Evolutionary conservation across 2,888 invertebrate genomes (phyloP).

Genomic region (Macroteleia sp.): DNA sequence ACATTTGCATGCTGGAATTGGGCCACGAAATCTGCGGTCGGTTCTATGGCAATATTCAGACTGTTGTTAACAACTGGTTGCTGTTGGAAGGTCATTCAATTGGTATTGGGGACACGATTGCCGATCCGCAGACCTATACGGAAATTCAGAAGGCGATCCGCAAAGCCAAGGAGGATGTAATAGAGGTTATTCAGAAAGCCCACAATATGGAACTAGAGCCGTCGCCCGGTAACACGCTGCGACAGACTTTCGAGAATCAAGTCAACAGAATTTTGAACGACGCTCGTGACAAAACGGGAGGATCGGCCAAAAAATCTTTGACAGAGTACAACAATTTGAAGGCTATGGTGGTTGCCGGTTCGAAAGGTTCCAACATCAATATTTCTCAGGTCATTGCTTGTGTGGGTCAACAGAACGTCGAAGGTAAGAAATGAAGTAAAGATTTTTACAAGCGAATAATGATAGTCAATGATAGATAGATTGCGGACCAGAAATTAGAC

Average conservation of each 20-base stretch:
- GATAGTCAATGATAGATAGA: no score
- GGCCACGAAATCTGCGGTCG: slow-evolving; percentile 97
- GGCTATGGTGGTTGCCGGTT: slow-evolving; percentile 99
- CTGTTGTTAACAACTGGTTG: slow-evolving; percentile 99
- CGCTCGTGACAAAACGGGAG: slow-evolving; percentile 99
- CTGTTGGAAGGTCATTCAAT: slow-evolving; percentile 97
- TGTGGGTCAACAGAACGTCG: slow-evolving; percentile 99
- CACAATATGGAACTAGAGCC: slow-evolving; percentile 99
- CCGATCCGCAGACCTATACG: slow-evolving; percentile 98
- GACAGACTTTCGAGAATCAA: slow-evolving; percentile 99
- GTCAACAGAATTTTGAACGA: slow-evolving; percentile 99
- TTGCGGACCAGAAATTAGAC: no score
- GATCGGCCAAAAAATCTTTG: slow-evolving; percentile 98
- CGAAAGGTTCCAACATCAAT: slow-evolving; percentile 99
- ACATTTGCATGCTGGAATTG: slow-evolving; percentile 98
- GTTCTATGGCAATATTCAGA: slow-evolving; percentile 99
- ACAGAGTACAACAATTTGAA: slow-evolving; percentile 99
- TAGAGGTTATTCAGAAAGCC: slow-evolving; percentile 99
- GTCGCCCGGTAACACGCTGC: slow-evolving; percentile 98
- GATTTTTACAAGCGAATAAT: no score
- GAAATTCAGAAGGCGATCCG: slow-evolving; percentile 99
- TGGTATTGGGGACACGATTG: slow-evolving; percentile 99
- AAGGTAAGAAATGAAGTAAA: slow-evolving; percentile 99
- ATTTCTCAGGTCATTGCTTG: slow-evolving; percentile 99
- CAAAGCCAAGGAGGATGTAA: slow-evolving; percentile 99